Conservation (phyloP, 2,888 invertebrate genomes). For the Drosophila austrosaltans region DNA sequence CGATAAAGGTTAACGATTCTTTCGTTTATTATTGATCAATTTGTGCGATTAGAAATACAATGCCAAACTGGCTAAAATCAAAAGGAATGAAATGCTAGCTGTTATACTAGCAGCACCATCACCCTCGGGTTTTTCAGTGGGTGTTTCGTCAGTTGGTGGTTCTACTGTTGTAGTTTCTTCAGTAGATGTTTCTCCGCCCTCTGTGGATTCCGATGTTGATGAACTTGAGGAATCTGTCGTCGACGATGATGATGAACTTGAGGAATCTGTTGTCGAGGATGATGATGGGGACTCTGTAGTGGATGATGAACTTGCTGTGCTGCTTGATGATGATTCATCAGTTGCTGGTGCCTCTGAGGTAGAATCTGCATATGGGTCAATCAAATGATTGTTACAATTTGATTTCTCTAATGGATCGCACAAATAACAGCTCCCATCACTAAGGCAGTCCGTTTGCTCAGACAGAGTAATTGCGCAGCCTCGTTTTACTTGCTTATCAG, state of each 20-base stretch:
- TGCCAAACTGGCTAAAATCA: conserved; percentile 37
- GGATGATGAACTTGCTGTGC: conserved; percentile 15
- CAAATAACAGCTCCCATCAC: conserved; percentile 52
- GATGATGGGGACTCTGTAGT: not conserved
- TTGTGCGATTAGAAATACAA: conserved; percentile 28
- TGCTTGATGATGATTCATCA: conserved; percentile 23
- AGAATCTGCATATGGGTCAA: conserved; percentile 15
- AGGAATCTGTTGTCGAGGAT: not conserved
- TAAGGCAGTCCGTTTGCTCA: conserved; percentile 46
- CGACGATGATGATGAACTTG: not conserved
- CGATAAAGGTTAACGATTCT: not conserved
- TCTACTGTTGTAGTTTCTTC: conserved; percentile 1
- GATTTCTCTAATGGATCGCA: conserved; percentile 52
- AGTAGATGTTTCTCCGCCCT: conserved; percentile 17
- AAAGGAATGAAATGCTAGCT: conserved; percentile 27
- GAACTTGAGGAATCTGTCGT: conserved; percentile 1
- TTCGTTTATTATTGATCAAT: conserved; percentile 40
- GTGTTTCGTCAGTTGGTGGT: conserved; percentile 22
- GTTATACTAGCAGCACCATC: conserved; percentile 20
- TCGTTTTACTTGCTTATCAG: conserved; percentile 32
- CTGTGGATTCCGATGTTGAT: conserved; percentile 12
- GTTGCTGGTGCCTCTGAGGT: conserved; percentile 17
- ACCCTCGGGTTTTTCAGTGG: not conserved
- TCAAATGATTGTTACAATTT: conserved; percentile 45
- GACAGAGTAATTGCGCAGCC: conserved; percentile 50